phyloP scores from a whole-genome alignment of 2,113 vertebrate species.

The Pelecanoides urinatrix region DNA sequence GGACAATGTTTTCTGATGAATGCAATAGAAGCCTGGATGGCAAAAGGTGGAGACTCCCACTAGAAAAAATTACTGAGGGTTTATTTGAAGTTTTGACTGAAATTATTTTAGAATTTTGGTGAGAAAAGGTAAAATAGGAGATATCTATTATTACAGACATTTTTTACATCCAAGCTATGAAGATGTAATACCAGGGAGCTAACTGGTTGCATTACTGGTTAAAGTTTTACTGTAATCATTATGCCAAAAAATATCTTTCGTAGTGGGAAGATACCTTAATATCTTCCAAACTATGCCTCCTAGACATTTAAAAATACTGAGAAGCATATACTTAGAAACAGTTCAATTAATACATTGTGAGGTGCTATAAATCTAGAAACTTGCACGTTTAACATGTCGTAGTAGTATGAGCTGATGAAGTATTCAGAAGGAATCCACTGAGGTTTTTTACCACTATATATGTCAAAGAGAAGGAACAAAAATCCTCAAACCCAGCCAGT shows the following conservation, averaged over 20 bases:
- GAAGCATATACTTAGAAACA: not conserved
- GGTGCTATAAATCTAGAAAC: not conserved
- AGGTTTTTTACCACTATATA: not conserved
- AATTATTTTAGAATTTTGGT: not conserved
- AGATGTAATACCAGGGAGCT: not conserved
- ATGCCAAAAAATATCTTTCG: not conserved
- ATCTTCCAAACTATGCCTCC: not conserved
- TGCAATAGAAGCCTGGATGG: not conserved
- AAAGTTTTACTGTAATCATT: not conserved
- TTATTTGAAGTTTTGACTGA: not conserved
- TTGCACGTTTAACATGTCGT: not conserved
- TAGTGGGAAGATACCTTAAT: not conserved
- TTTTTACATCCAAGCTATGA: not conserved
- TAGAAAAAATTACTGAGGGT: not conserved
- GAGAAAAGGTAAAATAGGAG: not conserved
- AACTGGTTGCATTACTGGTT: not conserved
- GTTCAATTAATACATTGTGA: not conserved
- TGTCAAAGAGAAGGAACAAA: not conserved
- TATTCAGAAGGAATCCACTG: not conserved
- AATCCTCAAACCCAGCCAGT: not conserved
- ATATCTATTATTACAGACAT: not conserved
- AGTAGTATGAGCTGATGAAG: not conserved
- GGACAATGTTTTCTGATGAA: not conserved
- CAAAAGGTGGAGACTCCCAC: not conserved
- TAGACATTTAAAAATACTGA: not conserved